phyloP scores from a whole-genome alignment of 2,888 invertebrate genomes.

The Netelia virgata region DNA sequence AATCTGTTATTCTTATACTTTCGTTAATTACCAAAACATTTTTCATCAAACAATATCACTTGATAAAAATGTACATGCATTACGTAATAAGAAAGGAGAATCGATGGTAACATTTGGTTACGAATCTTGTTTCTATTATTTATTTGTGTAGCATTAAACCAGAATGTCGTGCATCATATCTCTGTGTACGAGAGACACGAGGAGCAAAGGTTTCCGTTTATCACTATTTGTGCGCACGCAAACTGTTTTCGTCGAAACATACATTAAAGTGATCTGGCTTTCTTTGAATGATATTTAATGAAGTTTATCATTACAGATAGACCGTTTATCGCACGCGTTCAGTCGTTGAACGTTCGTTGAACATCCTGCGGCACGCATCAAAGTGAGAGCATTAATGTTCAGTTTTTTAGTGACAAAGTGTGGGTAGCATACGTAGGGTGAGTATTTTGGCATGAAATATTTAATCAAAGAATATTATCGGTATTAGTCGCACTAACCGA shows the following conservation, averaged over 20 bases:
- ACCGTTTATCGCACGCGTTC: neutral
- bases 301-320: neutral
- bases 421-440: neutral
- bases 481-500: neutral
- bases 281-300: neutral
- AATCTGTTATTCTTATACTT: neutral
- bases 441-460: neutral
- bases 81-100: neutral
- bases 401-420: neutral
- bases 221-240: neutral
- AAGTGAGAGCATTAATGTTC: neutral
- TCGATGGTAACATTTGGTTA: too few relatives aligned
- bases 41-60: neutral
- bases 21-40: neutral
- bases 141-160: too few relatives aligned
- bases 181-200: neutral
- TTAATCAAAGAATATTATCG: neutral
- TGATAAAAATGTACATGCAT: neutral
- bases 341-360: neutral
- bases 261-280: neutral
- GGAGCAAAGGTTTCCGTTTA: constrained; percentile 36
- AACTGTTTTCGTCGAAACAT: neutral
- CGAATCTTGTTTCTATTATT: too few relatives aligned
- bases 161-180: neutral
- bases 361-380: neutral